phyloP scores from a whole-genome alignment of 2,113 vertebrate species.

The Carettochelys insculpta region DNA sequence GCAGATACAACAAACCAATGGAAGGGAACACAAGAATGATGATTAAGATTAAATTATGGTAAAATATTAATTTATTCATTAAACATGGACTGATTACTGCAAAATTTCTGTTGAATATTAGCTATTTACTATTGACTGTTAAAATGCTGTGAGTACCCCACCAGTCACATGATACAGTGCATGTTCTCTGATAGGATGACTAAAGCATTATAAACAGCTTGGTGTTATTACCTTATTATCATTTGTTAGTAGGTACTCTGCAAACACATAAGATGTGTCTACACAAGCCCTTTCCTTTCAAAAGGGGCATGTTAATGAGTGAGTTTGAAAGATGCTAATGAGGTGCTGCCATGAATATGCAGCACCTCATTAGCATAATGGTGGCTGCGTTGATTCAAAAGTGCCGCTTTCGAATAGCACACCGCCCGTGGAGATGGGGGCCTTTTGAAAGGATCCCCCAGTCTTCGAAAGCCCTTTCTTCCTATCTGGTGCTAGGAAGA shows the following conservation, averaged over 20 bases:
- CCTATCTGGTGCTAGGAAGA: too few species aligned
- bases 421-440: too few species aligned
- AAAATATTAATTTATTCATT: not conserved
- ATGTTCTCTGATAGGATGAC: not conserved
- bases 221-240: not conserved
- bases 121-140: not conserved
- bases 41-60: not conserved
- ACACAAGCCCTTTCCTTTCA: too few species aligned
- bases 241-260: not conserved
- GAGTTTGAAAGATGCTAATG: too few species aligned
- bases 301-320: too few species aligned
- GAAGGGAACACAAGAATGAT: not conserved
- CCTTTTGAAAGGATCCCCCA: too few species aligned
- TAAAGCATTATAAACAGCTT: not conserved
- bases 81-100: not conserved
- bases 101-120: not conserved
- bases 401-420: too few species aligned
- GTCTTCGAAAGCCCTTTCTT: too few species aligned
- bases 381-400: too few species aligned
- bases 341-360: too few species aligned
- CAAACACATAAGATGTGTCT: not conserved
- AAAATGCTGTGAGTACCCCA: not conserved
- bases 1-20: not conserved
- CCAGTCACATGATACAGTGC: not conserved
- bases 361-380: too few species aligned